A percentile compares a stretch with the other conserved stretches of the same genome.
Conservation (phyloP, 2,797 vertebrate species). For the Lagocephalus sceleratus region DNA sequence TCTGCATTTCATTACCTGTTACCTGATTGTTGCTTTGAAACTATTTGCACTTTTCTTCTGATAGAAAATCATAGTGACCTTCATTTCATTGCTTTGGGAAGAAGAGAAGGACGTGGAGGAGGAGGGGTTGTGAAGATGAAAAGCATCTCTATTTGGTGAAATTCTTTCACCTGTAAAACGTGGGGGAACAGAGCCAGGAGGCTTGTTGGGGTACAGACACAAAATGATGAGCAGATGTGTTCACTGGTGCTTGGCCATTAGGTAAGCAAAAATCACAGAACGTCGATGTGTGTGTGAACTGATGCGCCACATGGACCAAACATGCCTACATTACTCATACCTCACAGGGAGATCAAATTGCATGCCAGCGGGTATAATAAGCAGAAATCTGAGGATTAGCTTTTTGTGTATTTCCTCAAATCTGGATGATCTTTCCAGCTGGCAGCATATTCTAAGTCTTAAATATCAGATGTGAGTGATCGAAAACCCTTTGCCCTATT, state of each 20-base stretch:
- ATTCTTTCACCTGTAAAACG: conserved; percentile 35
- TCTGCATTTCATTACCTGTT: conserved; percentile 25
- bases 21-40: conserved; percentile 20
- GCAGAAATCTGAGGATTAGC: conserved; percentile 56
- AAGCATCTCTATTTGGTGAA: conserved; percentile 27
- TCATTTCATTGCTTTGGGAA: conserved; percentile 11
- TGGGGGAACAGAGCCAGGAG: neutral
- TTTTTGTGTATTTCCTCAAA: conserved; percentile 41
- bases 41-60: conserved; percentile 20
- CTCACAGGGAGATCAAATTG: conserved; percentile 42
- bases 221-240: conserved; percentile 57
- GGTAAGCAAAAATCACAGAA: conserved; percentile 44
- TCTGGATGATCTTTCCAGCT: conserved; percentile 49
- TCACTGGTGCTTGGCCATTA: conserved; percentile 27
- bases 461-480: conserved; percentile 21
- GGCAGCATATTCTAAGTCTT: conserved; percentile 23
- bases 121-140: conserved; percentile 17
- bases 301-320: conserved; percentile 32
- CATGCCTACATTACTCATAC: conserved; percentile 38
- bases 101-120: neutral
- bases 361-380: conserved; percentile 32
- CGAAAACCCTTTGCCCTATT: conserved; percentile 5
- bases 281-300: conserved; percentile 35
- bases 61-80: conserved; percentile 22
- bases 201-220: conserved; percentile 27